Conservation (phyloP, 2,797 vertebrate genomes). For the Enteromius paludinosus region DNA sequence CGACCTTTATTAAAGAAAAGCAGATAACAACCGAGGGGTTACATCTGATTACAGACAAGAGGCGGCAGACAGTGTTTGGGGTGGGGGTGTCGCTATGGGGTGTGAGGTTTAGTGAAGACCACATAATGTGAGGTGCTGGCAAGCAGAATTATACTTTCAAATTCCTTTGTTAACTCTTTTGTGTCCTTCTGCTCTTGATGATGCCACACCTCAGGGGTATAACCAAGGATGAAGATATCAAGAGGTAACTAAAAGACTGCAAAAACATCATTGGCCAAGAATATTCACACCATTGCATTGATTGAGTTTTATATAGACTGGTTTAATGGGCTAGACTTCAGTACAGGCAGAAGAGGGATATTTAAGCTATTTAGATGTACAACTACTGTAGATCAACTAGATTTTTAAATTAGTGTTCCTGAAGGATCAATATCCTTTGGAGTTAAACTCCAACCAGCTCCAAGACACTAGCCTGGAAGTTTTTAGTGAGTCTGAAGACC, state of each 20-base stretch:
- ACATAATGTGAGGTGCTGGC: not conserved
- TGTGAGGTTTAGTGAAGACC: not conserved
- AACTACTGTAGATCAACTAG: too few species aligned
- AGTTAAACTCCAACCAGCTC: not conserved
- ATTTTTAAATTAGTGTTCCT: too few species aligned
- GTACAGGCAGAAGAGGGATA: too few species aligned
- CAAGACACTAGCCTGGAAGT: not conserved
- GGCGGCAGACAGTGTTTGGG: constrained; percentile 14
- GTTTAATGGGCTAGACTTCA: not conserved
- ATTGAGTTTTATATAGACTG: too few species aligned
- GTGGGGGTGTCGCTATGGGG: not conserved
- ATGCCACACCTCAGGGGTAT: too few species aligned
- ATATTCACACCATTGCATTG: not conserved
- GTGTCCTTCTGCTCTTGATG: not conserved
- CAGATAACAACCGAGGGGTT: constrained; percentile 61
- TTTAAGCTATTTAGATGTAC: too few species aligned
- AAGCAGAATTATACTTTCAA: not conserved
- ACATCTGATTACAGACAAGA: constrained; percentile 52
- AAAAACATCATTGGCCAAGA: not conserved
- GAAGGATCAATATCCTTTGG: too few species aligned
- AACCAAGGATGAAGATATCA: not conserved
- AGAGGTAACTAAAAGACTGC: not conserved
- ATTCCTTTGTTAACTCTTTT: not conserved
- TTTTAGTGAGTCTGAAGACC: not conserved
- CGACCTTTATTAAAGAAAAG: constrained; percentile 66